Evolutionary conservation across 2,113 vertebrate genomes (phyloP).

Genomic region (Myrmophylax atrothorax): DNA sequence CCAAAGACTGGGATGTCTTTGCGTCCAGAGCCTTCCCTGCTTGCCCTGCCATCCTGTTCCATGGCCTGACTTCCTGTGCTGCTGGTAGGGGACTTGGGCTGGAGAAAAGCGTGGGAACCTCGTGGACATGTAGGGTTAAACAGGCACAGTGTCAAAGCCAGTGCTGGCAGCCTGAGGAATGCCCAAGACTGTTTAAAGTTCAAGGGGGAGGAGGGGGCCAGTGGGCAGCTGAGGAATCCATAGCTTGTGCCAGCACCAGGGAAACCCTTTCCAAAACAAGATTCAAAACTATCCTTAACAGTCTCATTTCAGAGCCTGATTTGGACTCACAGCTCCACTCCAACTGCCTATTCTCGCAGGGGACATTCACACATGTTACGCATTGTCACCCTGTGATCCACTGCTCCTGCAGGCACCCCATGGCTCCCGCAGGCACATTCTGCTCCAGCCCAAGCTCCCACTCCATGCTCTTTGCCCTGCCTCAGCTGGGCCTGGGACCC

Average conservation of each 20-base stretch:
- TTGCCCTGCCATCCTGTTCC: background rate
- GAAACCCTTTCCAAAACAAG: constrained; percentile 89
- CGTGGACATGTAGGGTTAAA: background rate
- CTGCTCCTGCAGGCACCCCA: background rate
- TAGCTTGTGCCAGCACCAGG: constrained; percentile 76
- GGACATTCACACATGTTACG: fast-evolving
- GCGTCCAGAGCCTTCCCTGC: background rate
- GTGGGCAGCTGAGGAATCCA: constrained; percentile 84
- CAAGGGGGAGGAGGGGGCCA: constrained; percentile 61
- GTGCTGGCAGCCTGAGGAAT: background rate
- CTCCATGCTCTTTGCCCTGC: too few species aligned
- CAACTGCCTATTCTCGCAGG: fast-evolving
- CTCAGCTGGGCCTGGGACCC: background rate
- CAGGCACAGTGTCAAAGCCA: background rate
- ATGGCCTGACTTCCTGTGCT: fast-evolving
- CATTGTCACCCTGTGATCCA: background rate
- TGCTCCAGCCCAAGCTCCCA: background rate
- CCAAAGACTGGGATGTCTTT: background rate
- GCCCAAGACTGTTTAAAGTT: constrained; percentile 50
- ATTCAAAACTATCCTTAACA: background rate
- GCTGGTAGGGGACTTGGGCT: fast-evolving
- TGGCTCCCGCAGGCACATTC: background rate
- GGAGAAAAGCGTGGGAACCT: background rate
- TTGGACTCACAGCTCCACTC: background rate
- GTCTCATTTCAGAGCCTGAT: constrained; percentile 21